These are phyloP conservation scores for Bos indicus DNA, from an alignment of 2,113 vertebrate species.

Conservation along the genomic window DNA sequence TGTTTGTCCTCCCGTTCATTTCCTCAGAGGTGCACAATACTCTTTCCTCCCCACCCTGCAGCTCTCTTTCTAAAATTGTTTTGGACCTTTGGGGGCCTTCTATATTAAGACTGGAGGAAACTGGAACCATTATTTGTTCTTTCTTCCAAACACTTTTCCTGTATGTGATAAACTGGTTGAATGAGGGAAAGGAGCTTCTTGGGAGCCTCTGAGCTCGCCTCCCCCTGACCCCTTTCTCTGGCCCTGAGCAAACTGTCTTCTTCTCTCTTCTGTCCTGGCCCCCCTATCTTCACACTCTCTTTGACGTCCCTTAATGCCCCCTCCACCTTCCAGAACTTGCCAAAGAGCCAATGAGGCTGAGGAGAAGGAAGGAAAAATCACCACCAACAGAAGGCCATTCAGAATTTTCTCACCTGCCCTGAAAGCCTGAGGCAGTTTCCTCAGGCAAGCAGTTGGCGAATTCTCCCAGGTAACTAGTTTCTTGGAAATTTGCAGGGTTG, in stretches of 20 bases:
- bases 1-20: slow-evolving; percentile 62
- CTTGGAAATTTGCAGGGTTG: neutral
- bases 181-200: neutral
- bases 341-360: neutral
- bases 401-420: neutral
- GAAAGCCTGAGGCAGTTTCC: neutral
- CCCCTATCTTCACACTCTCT: neutral
- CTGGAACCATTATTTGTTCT: neutral
- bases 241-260: no score
- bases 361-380: neutral
- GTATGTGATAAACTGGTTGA: neutral
- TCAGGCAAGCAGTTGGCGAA: no score
- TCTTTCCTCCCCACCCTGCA: slow-evolving; percentile 67
- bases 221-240: no score
- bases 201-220: neutral
- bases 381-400: neutral
- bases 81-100: slow-evolving; percentile 42
- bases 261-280: neutral
- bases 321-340: neutral
- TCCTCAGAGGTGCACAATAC: slow-evolving; percentile 70
- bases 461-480: neutral
- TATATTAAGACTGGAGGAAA: slow-evolving; percentile 53
- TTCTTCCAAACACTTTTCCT: slow-evolving; percentile 41
- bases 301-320: neutral
- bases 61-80: slow-evolving; percentile 62